phyloP scores from a whole-genome alignment of 2,888 invertebrate species.

The Seira ritae region DNA sequence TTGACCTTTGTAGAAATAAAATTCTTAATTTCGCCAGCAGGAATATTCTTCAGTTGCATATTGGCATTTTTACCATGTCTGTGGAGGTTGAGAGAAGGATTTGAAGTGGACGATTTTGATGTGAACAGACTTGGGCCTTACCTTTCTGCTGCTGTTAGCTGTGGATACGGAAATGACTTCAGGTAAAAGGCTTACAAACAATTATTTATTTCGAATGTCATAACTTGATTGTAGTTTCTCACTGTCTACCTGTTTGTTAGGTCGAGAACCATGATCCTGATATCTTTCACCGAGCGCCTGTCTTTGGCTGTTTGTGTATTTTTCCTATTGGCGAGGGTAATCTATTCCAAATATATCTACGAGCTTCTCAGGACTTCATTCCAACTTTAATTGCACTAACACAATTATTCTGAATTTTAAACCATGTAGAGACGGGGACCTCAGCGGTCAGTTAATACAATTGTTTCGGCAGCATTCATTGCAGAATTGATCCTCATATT shows the following conservation, averaged over 20 bases:
- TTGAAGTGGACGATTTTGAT: slow-evolving; percentile 71
- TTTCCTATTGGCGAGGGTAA: slow-evolving; percentile 93
- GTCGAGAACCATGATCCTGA: slow-evolving; percentile 83
- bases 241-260: slow-evolving; percentile 76
- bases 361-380: too few species aligned
- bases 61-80: slow-evolving; percentile 81
- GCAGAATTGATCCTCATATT: slow-evolving; percentile 89
- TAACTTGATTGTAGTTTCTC: neutral
- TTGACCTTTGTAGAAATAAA: neutral
- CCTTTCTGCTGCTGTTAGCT: slow-evolving; percentile 57
- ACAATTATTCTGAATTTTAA: too few species aligned
- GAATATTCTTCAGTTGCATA: slow-evolving; percentile 79
- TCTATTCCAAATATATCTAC: too few species aligned
- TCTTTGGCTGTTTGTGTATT: slow-evolving; percentile 84
- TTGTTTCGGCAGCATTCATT: slow-evolving; percentile 95
- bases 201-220: too few species aligned
- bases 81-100: slow-evolving; percentile 75
- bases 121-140: slow-evolving; percentile 63
- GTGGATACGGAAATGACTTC: slow-evolving; percentile 67
- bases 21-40: slow-evolving; percentile 69
- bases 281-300: slow-evolving; percentile 84
- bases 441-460: slow-evolving; percentile 95
- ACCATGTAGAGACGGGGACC: slow-evolving; percentile 89
- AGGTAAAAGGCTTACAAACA: slow-evolving; percentile 55
- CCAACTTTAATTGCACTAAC: too few species aligned